Percentiles rank a stretch among this genome's conserved stretches.
phyloP scores from a whole-genome alignment of 2,797 vertebrate species.

The Arrhamphus sclerolepis region DNA sequence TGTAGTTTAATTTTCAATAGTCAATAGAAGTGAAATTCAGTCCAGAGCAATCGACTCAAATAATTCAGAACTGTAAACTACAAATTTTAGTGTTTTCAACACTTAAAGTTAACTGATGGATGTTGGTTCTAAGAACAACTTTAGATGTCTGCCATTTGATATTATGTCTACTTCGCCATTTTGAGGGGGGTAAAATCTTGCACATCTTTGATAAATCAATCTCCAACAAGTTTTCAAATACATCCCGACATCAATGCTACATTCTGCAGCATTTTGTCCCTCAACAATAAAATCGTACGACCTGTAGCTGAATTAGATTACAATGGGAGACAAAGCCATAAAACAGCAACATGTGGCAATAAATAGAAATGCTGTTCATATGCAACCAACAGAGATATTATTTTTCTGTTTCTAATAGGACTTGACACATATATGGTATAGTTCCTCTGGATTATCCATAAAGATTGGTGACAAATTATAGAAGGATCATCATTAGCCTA shows the following conservation, averaged over 20 bases:
- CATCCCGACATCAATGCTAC: conserved; percentile 56
- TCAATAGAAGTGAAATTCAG: background rate
- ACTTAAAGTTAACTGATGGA: conserved; percentile 2
- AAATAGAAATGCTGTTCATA: conserved; percentile 59
- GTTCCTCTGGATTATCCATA: conserved; percentile 56
- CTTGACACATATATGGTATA: conserved; percentile 43
- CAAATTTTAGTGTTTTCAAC: background rate
- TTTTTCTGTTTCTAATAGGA: conserved; percentile 57
- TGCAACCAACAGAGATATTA: conserved; percentile 47
- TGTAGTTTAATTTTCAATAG: too few species aligned
- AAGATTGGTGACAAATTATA: conserved; percentile 64
- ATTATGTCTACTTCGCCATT: conserved; percentile 26
- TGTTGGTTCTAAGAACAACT: conserved; percentile 15
- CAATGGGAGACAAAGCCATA: conserved; percentile 66
- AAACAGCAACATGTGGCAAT: conserved; percentile 65
- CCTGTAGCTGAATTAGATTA: conserved; percentile 49
- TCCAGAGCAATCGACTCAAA: background rate
- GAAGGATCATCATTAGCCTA: conserved; percentile 66
- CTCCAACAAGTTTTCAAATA: conserved; percentile 42
- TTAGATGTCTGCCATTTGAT: conserved; percentile 10
- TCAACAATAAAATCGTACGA: conserved; percentile 72
- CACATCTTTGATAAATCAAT: conserved; percentile 56
- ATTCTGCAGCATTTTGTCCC: conserved; percentile 66
- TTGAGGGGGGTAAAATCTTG: conserved; percentile 19
- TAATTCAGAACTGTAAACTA: too few species aligned